Evolutionary conservation across 2,113 vertebrate species (phyloP).

Genomic region (Sylvilagus bachmani): DNA sequence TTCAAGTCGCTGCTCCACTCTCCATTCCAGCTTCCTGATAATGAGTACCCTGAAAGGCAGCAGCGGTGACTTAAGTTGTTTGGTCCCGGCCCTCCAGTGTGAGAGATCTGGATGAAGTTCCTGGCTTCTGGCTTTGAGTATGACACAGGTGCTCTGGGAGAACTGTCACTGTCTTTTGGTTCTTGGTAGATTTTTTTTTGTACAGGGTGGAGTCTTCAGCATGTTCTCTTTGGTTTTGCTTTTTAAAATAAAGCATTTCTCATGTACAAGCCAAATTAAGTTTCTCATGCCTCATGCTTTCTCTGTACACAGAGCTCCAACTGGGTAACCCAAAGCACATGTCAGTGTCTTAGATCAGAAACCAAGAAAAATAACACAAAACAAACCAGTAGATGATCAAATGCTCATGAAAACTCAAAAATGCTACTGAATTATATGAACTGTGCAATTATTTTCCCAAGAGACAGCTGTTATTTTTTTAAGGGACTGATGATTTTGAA

Average conservation of each 20-base stretch:
- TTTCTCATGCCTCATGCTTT: neutral
- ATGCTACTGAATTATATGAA: neutral
- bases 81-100: too few species aligned
- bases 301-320: neutral
- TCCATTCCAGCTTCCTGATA: too few species aligned
- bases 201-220: neutral
- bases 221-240: neutral
- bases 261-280: neutral
- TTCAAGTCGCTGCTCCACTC: too few species aligned
- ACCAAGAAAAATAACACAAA: slow-evolving; percentile 40
- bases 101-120: too few species aligned
- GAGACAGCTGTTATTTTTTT: slow-evolving; percentile 4
- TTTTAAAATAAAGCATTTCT: neutral
- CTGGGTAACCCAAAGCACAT: neutral
- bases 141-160: neutral
- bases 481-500: neutral
- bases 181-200: neutral
- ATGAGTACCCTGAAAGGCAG: too few species aligned
- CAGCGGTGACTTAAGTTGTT: too few species aligned
- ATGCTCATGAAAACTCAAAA: neutral
- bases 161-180: neutral
- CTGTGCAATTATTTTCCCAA: neutral
- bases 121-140: too few species aligned
- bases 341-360: slow-evolving; percentile 14
- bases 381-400: neutral